Conservation (phyloP, 2,888 invertebrate species). For the Monoplex corrugatus region DNA sequence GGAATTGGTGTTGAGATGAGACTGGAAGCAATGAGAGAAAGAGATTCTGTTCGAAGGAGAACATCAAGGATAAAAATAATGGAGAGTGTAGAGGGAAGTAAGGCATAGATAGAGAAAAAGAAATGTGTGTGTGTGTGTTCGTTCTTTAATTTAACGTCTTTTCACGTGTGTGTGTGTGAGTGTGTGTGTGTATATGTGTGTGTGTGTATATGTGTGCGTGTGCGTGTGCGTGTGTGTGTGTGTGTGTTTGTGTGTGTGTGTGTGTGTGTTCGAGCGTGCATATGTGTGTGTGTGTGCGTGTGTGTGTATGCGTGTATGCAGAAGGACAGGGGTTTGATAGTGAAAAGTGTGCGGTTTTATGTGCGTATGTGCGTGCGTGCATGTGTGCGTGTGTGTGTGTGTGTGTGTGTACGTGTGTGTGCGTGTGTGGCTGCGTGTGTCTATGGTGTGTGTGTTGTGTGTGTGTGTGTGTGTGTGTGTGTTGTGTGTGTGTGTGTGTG, state of each 20-base stretch:
- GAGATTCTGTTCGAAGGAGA: too few relatives aligned
- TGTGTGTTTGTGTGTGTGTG: conserved; percentile 16
- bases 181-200: not conserved
- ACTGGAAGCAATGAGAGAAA: too few relatives aligned
- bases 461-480: not conserved
- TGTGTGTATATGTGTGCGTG: not conserved
- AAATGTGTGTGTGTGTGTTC: not conserved
- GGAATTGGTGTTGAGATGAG: too few relatives aligned
- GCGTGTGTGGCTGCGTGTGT: too few relatives aligned
- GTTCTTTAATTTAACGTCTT: not conserved
- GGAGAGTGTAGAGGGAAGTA: too few relatives aligned
- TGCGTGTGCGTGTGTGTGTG: not conserved
- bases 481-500: not conserved
- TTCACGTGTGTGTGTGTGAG: not conserved
- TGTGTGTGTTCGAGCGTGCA: not conserved
- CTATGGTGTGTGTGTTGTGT: too few relatives aligned
- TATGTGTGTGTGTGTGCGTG: not conserved
- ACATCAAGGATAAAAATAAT: too few relatives aligned
- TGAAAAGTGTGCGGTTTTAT: not conserved
- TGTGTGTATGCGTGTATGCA: not conserved
- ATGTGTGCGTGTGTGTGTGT: conserved; percentile 1
- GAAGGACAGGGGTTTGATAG: not conserved
- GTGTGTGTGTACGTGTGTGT: not conserved
- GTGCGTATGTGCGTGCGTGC: not conserved
- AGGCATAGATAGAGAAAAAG: too few relatives aligned